Conservation (phyloP, 2,113 vertebrate species). For the Forbesichthys agassizii region DNA sequence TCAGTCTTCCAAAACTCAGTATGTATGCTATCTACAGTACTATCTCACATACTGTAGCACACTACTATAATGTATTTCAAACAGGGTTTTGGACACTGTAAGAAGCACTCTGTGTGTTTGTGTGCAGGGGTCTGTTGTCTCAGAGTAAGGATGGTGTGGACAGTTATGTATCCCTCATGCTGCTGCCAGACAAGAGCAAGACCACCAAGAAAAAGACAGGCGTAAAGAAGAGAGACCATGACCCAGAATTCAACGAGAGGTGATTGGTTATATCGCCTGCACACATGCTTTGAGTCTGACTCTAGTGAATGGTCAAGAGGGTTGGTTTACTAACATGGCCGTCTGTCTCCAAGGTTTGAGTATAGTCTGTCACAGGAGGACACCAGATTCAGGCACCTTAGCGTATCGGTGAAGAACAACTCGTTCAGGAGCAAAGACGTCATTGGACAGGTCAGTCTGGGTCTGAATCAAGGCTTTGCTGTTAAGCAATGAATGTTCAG, state of each 20-base stretch:
- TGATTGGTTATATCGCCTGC: slow-evolving; percentile 1
- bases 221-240: slow-evolving; percentile 83
- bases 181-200: slow-evolving; percentile 88
- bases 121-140: slow-evolving; percentile 76
- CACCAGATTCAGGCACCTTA: slow-evolving; percentile 71
- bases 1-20: no score
- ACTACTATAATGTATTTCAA: no score
- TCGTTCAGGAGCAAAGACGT: slow-evolving; percentile 85
- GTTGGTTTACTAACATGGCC: not conserved
- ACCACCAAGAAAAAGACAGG: slow-evolving; percentile 86
- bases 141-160: slow-evolving; percentile 81
- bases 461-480: not conserved
- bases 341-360: slow-evolving; percentile 78
- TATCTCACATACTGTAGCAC: no score
- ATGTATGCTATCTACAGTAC: no score
- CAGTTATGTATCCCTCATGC: slow-evolving; percentile 84
- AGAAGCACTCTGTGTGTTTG: not conserved
- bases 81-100: not conserved
- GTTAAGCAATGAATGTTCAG: no score
- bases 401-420: slow-evolving; percentile 84
- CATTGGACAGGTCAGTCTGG: slow-evolving; percentile 83
- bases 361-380: slow-evolving; percentile 84
- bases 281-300: not conserved
- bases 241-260: slow-evolving; percentile 88
- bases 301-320: not conserved